A percentile compares a stretch with the other conserved stretches of the same genome.
phyloP scores from a whole-genome alignment of 2,797 vertebrate genomes.

The Paedocypris micromegethes region DNA sequence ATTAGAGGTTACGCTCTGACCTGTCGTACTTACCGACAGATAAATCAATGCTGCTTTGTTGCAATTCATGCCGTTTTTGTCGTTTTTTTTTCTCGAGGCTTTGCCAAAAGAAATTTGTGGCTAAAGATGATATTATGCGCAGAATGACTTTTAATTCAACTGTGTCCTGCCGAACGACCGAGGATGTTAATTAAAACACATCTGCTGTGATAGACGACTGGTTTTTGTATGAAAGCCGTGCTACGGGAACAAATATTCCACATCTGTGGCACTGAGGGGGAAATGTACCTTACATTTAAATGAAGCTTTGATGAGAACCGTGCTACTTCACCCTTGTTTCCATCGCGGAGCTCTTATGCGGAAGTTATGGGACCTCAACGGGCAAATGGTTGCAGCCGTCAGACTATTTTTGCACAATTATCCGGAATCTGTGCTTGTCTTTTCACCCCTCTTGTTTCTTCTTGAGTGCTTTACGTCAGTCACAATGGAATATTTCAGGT shows the following conservation, averaged over 20 bases:
- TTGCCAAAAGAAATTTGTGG: background rate
- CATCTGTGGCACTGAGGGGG: background rate
- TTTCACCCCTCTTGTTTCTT: constrained; percentile 16
- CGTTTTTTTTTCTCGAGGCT: background rate
- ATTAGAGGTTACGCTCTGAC: constrained; percentile 24
- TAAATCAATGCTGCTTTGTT: constrained; percentile 23
- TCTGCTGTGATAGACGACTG: background rate
- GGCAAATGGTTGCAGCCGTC: constrained; percentile 8
- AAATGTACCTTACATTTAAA: constrained; percentile 25
- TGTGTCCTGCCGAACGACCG: background rate
- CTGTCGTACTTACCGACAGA: constrained; percentile 27
- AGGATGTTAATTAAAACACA: constrained; percentile 16
- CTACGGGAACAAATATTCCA: constrained; percentile 4
- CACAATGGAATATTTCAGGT: constrained; percentile 32
- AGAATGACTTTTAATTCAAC: constrained; percentile 1
- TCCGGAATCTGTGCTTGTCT: constrained; percentile 18
- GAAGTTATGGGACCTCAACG: constrained; percentile 1
- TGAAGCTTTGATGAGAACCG: constrained; percentile 11
- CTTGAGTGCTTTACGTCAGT: constrained; percentile 17
- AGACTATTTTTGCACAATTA: constrained; percentile 8
- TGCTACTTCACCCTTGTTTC: constrained; percentile 11
- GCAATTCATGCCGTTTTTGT: constrained; percentile 5
- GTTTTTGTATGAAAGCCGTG: background rate
- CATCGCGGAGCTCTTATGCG: constrained; percentile 12
- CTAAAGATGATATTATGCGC: constrained; percentile 3